Conservation (phyloP, 2,888 invertebrate genomes). For the Eupithecia vulgata region DNA sequence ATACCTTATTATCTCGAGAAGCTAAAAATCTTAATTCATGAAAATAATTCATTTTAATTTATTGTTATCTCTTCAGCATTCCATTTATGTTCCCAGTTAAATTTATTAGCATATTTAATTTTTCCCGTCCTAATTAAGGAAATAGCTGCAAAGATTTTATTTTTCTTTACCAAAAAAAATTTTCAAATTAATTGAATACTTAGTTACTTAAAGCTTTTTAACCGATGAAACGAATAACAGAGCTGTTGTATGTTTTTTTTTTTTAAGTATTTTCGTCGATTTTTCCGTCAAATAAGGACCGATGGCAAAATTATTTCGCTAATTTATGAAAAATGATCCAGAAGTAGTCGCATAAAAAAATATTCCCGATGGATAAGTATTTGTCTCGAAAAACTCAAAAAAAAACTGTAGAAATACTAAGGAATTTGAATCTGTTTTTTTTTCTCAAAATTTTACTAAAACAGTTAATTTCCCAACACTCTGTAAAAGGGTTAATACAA, state of each 20-base stretch:
- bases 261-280: no score
- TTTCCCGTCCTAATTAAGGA: neutral
- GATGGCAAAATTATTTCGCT: no score
- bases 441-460: neutral
- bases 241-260: no score
- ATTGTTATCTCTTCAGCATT: conserved; percentile 30
- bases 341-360: no score
- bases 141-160: neutral
- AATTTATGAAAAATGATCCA: no score
- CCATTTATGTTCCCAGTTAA: conserved; percentile 21
- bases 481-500: conserved; percentile 12
- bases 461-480: neutral
- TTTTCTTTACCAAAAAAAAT: neutral
- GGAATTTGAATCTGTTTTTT: no score
- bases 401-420: no score
- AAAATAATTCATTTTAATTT: conserved; percentile 32
- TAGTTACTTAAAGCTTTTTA: no score
- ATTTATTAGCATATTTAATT: conserved; percentile 6
- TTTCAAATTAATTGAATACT: neutral
- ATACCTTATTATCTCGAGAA: conserved; percentile 24
- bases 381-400: no score
- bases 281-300: no score
- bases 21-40: conserved; percentile 28
- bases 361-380: no score
- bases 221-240: no score